Evolutionary conservation across 2,797 vertebrate species (phyloP).

Genomic region (Myioborus melanocephalus): DNA sequence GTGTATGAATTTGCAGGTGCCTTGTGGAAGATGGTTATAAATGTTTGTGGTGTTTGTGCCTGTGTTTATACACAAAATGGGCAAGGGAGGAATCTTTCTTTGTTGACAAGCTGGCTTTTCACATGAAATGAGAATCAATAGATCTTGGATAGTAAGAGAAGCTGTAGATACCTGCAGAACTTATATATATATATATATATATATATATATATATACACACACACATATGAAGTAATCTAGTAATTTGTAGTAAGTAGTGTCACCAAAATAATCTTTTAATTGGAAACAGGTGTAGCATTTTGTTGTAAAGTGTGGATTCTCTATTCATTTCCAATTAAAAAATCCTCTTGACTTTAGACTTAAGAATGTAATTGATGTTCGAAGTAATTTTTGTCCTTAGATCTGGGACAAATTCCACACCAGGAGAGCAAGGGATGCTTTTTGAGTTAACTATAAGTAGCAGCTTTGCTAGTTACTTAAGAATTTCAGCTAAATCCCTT

Average conservation of each 20-base stretch:
- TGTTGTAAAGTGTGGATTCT: slow-evolving; percentile 1
- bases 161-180: not conserved
- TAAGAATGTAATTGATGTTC: slow-evolving; percentile 33
- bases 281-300: slow-evolving; percentile 20
- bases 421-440: not conserved
- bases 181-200: too few species aligned
- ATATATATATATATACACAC: too few species aligned
- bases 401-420: not conserved
- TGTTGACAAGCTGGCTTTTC: not conserved
- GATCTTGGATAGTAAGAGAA: not conserved
- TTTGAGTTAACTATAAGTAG: not conserved
- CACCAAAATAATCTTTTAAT: slow-evolving; percentile 14
- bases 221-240: not conserved
- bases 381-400: not conserved
- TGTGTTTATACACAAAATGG: not conserved
- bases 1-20: not conserved
- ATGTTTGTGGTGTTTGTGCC: not conserved
- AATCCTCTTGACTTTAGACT: slow-evolving; percentile 51
- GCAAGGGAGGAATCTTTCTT: not conserved
- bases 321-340: slow-evolving; percentile 21
- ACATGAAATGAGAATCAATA: not conserved
- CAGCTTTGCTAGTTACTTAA: not conserved
- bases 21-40: not conserved
- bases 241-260: not conserved
- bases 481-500: not conserved